Evolutionary conservation across 2,797 vertebrate species (phyloP), one percentile per base, ranked within the genome.

Genomic region (Fistularia commersonii): DNA sequence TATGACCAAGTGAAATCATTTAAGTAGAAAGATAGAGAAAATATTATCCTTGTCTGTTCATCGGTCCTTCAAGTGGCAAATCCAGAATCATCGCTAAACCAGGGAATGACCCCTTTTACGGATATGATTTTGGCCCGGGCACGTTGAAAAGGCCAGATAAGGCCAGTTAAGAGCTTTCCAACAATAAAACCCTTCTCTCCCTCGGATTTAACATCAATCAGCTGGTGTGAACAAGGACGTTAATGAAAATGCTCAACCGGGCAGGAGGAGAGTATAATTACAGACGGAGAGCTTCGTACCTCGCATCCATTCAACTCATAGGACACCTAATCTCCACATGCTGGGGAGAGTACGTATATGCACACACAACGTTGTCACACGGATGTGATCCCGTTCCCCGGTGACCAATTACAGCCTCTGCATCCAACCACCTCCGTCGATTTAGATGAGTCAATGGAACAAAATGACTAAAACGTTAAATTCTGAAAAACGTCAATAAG

Each of bases 351-450:
- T 48, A 12, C 45, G 50, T 11, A 60, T 15, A 48, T 43, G 55
- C 6, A 41, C 13, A 64, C 57, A 43, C 44, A 64, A 45, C 48
- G 47, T 48, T 39, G 10, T 8, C 53, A 48, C 53, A 53, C 48
- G 54, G 36, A 55, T 49, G 57, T 63, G 41, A 69, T 32, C 45
- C 34, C 13, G 13, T 39, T 83, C 81, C 65, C 80, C 3, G 9
- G 76, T 66, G 80, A 54, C 64, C 71, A 61, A 81, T 85, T 83
- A 86, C 33, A 41, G 37, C 41, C 45, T 10, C 6, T 6, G n/a
- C 39, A 58, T 60, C 50, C 31, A 46, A 45, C 49, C 42, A 65
- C 47, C 58, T 61, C 49, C 57, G 32, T 41, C 47, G 51, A 8
- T 12, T 15, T 39, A 41, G 45, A 42, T 34, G 40, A 44, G 47